Evolutionary conservation across 1,140 invertebrate species (phyloP).

Genomic region (Bombyx mori): ASM3026992v2 NC_085119.1:2533501-2534000

Average conservation of each 20-base stretch:
- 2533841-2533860: constrained; percentile 26
- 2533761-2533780: constrained; percentile 57
- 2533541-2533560: constrained; percentile 6
- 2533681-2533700: background rate
- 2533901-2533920: constrained; percentile 41
- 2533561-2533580: constrained; percentile 14
- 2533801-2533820: constrained; percentile 61
- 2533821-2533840: constrained; percentile 54
- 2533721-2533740: constrained; percentile 69
- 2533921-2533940: constrained; percentile 53
- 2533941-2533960: constrained; percentile 49
- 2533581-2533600: constrained; percentile 65
- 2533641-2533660: constrained; percentile 1
- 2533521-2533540: background rate
- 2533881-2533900: background rate
- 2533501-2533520: too few species aligned
- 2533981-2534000: constrained; percentile 26
- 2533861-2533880: constrained; percentile 7
- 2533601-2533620: constrained; percentile 37
- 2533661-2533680: constrained; percentile 1
- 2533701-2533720: constrained; percentile 16
- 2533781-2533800: constrained; percentile 67
- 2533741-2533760: constrained; percentile 66
- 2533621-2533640: constrained; percentile 5
- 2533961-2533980: constrained; percentile 42